A percentile compares a stretch with the other conserved stretches of the same genome.
phyloP scores from a whole-genome alignment of 2,888 invertebrate species.

The Drosophila siamana region DNA sequence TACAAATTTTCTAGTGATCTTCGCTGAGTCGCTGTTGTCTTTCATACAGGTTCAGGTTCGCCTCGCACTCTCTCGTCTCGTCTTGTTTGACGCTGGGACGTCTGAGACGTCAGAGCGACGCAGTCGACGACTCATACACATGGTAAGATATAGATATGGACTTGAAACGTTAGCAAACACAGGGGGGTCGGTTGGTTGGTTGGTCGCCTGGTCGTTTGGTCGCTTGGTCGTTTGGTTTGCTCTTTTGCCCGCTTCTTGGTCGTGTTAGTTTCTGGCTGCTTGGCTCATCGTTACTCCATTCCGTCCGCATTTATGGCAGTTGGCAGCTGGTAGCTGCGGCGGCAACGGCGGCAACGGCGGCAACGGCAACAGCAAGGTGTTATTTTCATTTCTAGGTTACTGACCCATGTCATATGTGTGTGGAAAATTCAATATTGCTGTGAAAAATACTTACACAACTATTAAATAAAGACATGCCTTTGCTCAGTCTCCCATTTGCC shows the following conservation, averaged over 20 bases:
- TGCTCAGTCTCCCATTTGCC: slow-evolving; percentile 16
- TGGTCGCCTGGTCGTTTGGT: slow-evolving; percentile 46
- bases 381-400: slow-evolving; percentile 81
- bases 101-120: slow-evolving; percentile 38
- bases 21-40: slow-evolving; percentile 58
- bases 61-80: slow-evolving; percentile 52
- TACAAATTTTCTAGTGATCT: slow-evolving; percentile 74
- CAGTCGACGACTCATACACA: slow-evolving; percentile 57
- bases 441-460: slow-evolving; percentile 78
- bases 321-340: slow-evolving; percentile 40
- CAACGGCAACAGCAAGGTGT: slow-evolving; percentile 61
- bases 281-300: slow-evolving; percentile 60
- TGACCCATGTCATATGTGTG: slow-evolving; percentile 81
- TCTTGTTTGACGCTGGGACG: slow-evolving; percentile 29
- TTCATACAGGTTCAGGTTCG: slow-evolving; percentile 66
- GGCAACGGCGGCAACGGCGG: background rate
- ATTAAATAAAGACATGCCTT: slow-evolving; percentile 72
- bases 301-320: slow-evolving; percentile 75
- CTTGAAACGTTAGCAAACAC: slow-evolving; percentile 70
- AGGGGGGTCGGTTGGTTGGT: slow-evolving; percentile 64
- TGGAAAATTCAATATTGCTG: slow-evolving; percentile 81
- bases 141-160: slow-evolving; percentile 77
- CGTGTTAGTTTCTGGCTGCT: slow-evolving; percentile 53
- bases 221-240: slow-evolving; percentile 37
- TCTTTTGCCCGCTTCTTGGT: slow-evolving; percentile 44